A percentile compares a stretch with the other conserved stretches of the same genome.
Evolutionary conservation across 2,113 vertebrate species (phyloP).

Genomic region (Etheostoma cragini): DNA sequence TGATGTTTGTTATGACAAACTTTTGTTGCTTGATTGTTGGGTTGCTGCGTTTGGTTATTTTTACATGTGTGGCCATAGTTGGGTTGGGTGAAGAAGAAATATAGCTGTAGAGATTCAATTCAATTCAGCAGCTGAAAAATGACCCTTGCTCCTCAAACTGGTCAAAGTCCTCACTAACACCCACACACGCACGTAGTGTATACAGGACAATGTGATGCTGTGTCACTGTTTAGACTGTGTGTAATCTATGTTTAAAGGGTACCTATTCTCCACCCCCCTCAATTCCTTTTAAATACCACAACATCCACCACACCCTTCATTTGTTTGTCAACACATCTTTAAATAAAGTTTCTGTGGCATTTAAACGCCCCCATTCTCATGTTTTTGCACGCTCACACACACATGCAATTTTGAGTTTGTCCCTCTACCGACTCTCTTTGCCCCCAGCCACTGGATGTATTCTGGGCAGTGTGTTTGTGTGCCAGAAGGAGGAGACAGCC

Average conservation of each 20-base stretch:
- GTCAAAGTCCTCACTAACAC: conserved; percentile 1
- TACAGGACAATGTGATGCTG: conserved; percentile 19
- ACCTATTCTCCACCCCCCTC: conserved; percentile 31
- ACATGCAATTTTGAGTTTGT: background rate
- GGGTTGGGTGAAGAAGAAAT: conserved; percentile 1
- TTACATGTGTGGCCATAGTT: background rate
- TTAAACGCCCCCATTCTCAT: conserved; percentile 49
- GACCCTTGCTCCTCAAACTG: background rate
- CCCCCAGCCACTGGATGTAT: conserved; percentile 50
- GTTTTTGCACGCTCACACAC: conserved; percentile 14
- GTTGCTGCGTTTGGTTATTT: background rate
- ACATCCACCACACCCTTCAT: conserved; percentile 57
- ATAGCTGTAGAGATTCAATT: background rate
- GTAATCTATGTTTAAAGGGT: conserved; percentile 46
- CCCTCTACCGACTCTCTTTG: conserved; percentile 33
- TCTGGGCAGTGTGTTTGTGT: conserved; percentile 57
- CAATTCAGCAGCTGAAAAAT: conserved; percentile 1
- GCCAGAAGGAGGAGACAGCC: conserved; percentile 56
- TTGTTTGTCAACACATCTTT: conserved; percentile 61
- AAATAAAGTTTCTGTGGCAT: conserved; percentile 55
- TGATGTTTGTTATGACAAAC: background rate
- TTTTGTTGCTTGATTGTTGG: background rate
- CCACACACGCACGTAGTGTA: background rate
- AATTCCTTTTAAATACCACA: conserved; percentile 63
- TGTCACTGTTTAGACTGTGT: conserved; percentile 37